Base-by-base conservation (phyloP, 2,888 invertebrate species). In the Lithophane leautieri region DNA sequence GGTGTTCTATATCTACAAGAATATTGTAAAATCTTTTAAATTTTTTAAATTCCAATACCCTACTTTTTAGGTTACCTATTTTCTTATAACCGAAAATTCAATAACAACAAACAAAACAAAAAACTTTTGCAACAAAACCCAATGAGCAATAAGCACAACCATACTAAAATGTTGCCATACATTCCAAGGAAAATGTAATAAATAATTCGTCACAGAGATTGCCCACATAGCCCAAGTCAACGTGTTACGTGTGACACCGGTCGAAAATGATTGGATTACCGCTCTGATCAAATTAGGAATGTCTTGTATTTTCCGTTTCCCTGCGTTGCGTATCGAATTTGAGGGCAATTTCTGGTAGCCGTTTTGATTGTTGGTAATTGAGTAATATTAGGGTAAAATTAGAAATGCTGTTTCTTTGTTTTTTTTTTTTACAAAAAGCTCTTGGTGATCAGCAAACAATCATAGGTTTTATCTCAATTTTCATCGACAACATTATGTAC, bases 211-310 rank as follows among this genome's bases (percentile, higher is more conserved):
- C 85, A 78, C 78, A 69, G 60, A 79, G 73, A 86, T 86, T 81
- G 79, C 66, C 71, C 81, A 52, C 68, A 65, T 65, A 77, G 80
- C 76, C 83, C 79, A 83, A 86, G 82, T 83, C 85, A 87, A 88
- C 85, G 88, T 87, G 89, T 90, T 87, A 87, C 85, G 88, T 86
- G 89, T 90, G 90, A 91, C 90, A 89, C 84, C 85, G 89, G 89
- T 90, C 88, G 88, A 88, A 91, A 90, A 92, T 94, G 92, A 95
- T 95, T 94, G 93, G 93, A 94, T 95, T 94, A 93, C 78, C 89
- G 87, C 81, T 87, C 89, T 94, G 93, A 95, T 95, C 94, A 92
- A 94, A 95, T 95, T 94, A 95, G 91, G 91, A 91, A 93, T 91
- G 92, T 92, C 91, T 91, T 90, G 88, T 93, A 93, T 94, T 93